Percentiles rank a stretch among this genome's conserved stretches.
These are phyloP conservation scores for Phortica variegata DNA, from an alignment of 1,140 invertebrate genomes.

Conservation along the genomic window DNA sequence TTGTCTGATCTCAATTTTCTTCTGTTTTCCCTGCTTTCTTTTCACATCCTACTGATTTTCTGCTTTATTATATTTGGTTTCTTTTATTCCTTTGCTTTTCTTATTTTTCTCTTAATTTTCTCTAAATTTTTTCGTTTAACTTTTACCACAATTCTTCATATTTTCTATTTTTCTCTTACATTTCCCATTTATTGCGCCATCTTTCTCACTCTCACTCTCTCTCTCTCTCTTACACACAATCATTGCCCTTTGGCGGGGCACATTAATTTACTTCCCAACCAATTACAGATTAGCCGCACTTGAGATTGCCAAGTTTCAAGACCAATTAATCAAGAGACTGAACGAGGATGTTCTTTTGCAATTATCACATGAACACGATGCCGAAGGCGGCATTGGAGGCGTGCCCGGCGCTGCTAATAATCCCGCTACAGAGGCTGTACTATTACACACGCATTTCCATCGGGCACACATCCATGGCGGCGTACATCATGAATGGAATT, in stretches of 20 bases:
- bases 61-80: too few species aligned
- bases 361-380: conserved; percentile 56
- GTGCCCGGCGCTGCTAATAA: conserved; percentile 25
- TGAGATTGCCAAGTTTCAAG: conserved; percentile 87
- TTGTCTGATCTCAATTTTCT: too few species aligned
- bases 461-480: conserved; percentile 10
- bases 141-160: too few species aligned
- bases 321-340: conserved; percentile 76
- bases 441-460: conserved; percentile 37
- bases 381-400: conserved; percentile 15
- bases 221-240: not conserved
- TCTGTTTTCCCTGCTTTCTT: too few species aligned
- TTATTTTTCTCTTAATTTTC: conserved; percentile 6
- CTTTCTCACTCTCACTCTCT: not conserved
- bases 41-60: too few species aligned
- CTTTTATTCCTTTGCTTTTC: too few species aligned
- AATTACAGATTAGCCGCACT: conserved; percentile 67
- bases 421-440: conserved; percentile 59
- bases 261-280: too few species aligned
- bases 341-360: conserved; percentile 69
- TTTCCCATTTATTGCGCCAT: too few species aligned
- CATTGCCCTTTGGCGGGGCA: too few species aligned
- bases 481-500: conserved; percentile 82
- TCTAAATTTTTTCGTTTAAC: too few species aligned
- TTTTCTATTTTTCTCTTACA: too few species aligned